A percentile compares a stretch with the other conserved stretches of the same genome.
phyloP scores from a whole-genome alignment of 2,888 invertebrate genomes.

The Dicycla oo region DNA sequence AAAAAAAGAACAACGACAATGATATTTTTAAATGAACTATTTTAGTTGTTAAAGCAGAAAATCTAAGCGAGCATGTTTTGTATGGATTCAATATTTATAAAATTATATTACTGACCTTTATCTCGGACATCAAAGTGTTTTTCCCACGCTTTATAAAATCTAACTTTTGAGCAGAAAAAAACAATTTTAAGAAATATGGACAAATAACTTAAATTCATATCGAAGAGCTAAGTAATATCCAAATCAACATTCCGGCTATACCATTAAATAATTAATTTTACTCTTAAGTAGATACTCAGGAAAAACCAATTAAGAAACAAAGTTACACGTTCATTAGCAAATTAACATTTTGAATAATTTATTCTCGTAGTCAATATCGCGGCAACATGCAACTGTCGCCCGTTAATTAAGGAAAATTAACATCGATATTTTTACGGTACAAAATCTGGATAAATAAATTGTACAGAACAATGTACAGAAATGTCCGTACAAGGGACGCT shows the following conservation, averaged over 20 bases:
- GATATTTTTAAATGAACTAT: no score
- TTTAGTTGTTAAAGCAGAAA: no score
- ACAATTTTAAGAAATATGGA: background rate
- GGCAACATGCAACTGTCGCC: conserved; percentile 35
- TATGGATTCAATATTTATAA: no score
- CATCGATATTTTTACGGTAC: conserved; percentile 50
- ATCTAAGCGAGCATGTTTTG: background rate
- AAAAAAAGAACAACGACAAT: no score
- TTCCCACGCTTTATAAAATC: background rate
- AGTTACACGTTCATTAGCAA: conserved; percentile 41
- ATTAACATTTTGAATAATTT: conserved; percentile 54
- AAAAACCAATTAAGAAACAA: conserved; percentile 30
- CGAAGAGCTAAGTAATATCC: background rate
- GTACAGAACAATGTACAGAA: conserved; percentile 61
- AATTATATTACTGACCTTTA: background rate
- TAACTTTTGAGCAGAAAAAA: background rate
- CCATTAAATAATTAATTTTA: conserved; percentile 1
- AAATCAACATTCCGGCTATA: background rate
- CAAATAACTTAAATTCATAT: background rate
- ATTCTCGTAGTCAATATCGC: conserved; percentile 39
- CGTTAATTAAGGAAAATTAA: conserved; percentile 52
- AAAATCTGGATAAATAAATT: conserved; percentile 60
- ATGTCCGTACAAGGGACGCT: conserved; percentile 62
- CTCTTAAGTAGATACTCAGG: conserved; percentile 14
- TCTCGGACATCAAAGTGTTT: background rate